Evolutionary conservation across 1,140 invertebrate genomes (phyloP), one percentile per base, ranked within the genome.

Genomic region (Samia ricini): DNA sequence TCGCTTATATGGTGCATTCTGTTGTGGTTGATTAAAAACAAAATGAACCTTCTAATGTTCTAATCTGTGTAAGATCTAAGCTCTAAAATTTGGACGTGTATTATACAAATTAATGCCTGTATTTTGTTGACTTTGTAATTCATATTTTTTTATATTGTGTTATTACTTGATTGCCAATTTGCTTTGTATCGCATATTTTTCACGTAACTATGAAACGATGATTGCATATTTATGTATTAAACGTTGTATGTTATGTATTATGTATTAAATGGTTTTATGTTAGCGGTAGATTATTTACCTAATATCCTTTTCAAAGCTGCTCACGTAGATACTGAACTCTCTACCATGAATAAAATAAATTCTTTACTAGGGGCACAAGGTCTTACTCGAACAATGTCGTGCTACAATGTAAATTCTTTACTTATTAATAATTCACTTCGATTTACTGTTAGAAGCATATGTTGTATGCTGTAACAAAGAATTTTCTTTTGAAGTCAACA

Each of bases 341-440:
- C 33, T 55, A 55, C 22, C 59, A 74, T 74, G 69, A 74, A 74
- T 74, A 74, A 74, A 69, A 71, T 65, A 74, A 69, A 69, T 63
- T 61, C 23, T 57, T 64, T 64, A 60, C 64, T 22, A 33, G 66
- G 33, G 63, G 56, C 60, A 50, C 12, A 6, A 22, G 12, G 19
- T 36, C 29, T 60, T 59, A 60, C 62, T 62, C 68, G 62, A 65
- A 63, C 69, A 64, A 63, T 64, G 66, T 64, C 64, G 66, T 74
- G 57, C 68, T 66, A 62, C 72, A 66, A 42, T 62, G 66, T 74
- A 74, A 74, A 74, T 71, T 64, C 64, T 67, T 49, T 55, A 36
- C 26, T 49, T 51, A 74, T 74, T 56, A 56, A 62, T 66, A 68
- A 70, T 70, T 74, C 54, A 74, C 57, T 49, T 55, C 51, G 56